Evolutionary conservation across 2,113 vertebrate species (phyloP), one percentile per base, ranked within the genome.

Genomic region (Bolborhynchus lineola): DNA sequence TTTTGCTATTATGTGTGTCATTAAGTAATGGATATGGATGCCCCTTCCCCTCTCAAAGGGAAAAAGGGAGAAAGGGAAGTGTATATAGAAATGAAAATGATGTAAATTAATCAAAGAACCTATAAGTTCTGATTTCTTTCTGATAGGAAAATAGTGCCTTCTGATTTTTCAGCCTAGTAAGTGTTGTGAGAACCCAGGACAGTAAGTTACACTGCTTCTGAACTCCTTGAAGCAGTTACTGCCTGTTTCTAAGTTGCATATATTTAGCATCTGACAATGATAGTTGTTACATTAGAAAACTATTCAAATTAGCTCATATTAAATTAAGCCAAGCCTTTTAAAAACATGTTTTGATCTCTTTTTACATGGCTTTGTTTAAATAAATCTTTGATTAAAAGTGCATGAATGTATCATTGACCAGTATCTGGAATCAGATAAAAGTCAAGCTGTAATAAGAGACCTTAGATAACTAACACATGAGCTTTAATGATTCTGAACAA

Each of bases 401-500:
- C 97, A 98, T 98, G 98, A 98, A 98, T 97, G 98, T 97, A 96
- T 98, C 98, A 98, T 98, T 99, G 98, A 98, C 96, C 91, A 94
- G 85, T 97, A 97, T 92, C 98, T 99, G 98, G 98, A 99, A 98
- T 98, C 93, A 97, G 98, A 99, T 99, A 98, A 99, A 99, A 98
- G 98, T 97, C 81, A 97, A 97, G 93, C 98, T 98, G 98, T 98
- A 99, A 99, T 98, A 98, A 98, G 98, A 99, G 98, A 98, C 98
- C 98, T 98, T 97, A 98, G 98, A 98, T 98, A 98, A 98, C 96
- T 97, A 97, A 98, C 98, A 98, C 98, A 98, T 98, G 98, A 98
- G 98, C 97, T 98, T 91, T 98, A 98, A 97, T 97, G 98, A 98
- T 98, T 99, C 97, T 97, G 96, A 97, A 96, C 96, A 95, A 98